Evolutionary conservation across 2,888 invertebrate species (phyloP).

Genomic region (Leptinotarsa juncta): DNA sequence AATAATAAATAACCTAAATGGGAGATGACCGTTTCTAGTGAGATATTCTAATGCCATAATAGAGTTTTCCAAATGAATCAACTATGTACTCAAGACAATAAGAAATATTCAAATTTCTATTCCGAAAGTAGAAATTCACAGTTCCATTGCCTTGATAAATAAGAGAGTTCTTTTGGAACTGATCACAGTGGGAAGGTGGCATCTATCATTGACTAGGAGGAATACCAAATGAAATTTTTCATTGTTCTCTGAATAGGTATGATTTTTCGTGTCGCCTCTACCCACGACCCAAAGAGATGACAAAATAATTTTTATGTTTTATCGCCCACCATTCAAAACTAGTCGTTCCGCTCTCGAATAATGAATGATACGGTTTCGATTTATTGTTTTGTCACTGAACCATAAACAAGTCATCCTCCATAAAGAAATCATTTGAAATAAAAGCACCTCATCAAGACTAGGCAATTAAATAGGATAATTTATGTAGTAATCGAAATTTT

Average conservation of each 20-base stretch:
- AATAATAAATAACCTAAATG: too few species aligned
- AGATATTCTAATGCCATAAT: too few species aligned
- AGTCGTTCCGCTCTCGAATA: slow-evolving; percentile 10
- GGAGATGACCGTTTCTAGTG: too few species aligned
- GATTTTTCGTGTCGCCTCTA: not conserved
- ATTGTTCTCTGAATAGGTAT: slow-evolving; percentile 1
- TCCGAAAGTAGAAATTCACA: too few species aligned
- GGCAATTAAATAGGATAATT: slow-evolving; percentile 23
- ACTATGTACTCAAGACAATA: too few species aligned
- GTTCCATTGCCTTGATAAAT: not conserved
- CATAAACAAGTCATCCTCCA: slow-evolving; percentile 21
- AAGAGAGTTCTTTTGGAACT: not conserved
- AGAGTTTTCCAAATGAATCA: too few species aligned
- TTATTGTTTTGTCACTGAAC: slow-evolving; percentile 16
- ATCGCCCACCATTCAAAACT: not conserved
- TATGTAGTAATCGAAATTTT: slow-evolving; percentile 18
- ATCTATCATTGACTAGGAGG: slow-evolving; percentile 11
- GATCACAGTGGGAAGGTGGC: not conserved
- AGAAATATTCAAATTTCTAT: too few species aligned
- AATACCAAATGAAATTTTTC: not conserved
- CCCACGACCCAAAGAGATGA: not conserved
- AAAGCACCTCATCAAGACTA: slow-evolving; percentile 9
- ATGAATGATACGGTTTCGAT: slow-evolving; percentile 1
- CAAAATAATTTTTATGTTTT: not conserved
- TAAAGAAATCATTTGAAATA: slow-evolving; percentile 20